Conservation (phyloP, 2,888 invertebrate genomes). For the Lithophane socia region DNA sequence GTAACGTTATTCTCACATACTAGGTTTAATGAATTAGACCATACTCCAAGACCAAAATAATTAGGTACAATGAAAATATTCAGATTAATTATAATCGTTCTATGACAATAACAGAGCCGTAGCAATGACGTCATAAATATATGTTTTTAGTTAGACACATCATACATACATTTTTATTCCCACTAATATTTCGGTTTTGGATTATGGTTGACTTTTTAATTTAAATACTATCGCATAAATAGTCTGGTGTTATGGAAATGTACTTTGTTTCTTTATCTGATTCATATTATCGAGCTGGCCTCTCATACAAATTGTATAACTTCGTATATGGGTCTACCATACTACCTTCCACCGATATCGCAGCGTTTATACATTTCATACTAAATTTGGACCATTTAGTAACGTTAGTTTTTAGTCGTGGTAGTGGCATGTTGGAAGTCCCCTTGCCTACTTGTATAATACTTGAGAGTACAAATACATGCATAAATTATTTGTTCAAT, state of each 20-base stretch:
- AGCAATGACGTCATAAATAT: constrained; percentile 59
- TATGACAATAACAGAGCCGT: constrained; percentile 74
- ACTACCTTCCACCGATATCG: constrained; percentile 63
- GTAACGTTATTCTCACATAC: constrained; percentile 74
- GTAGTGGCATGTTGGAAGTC: constrained; percentile 73
- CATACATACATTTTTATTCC: constrained; percentile 46
- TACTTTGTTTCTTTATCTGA: constrained; percentile 69
- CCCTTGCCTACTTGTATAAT: constrained; percentile 75
- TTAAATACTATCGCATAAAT: constrained; percentile 61
- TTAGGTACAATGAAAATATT: constrained; percentile 65
- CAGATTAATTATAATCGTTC: constrained; percentile 66
- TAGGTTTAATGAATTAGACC: constrained; percentile 73
- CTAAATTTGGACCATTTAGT: constrained; percentile 86
- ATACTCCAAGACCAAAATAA: constrained; percentile 83
- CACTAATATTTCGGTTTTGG: constrained; percentile 80
- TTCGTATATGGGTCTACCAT: constrained; percentile 64
- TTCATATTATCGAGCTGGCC: constrained; percentile 78
- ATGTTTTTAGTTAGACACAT: constrained; percentile 43
- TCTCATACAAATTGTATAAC: constrained; percentile 72
- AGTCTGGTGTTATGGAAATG: constrained; percentile 63
- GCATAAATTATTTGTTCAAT: constrained; percentile 70
- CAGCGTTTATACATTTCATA: constrained; percentile 72
- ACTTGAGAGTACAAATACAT: constrained; percentile 83
- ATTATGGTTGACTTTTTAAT: constrained; percentile 74
- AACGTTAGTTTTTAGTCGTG: constrained; percentile 77